phyloP scores from a whole-genome alignment of 1,140 invertebrate genomes.

The Drosophila kanapiae region DNA sequence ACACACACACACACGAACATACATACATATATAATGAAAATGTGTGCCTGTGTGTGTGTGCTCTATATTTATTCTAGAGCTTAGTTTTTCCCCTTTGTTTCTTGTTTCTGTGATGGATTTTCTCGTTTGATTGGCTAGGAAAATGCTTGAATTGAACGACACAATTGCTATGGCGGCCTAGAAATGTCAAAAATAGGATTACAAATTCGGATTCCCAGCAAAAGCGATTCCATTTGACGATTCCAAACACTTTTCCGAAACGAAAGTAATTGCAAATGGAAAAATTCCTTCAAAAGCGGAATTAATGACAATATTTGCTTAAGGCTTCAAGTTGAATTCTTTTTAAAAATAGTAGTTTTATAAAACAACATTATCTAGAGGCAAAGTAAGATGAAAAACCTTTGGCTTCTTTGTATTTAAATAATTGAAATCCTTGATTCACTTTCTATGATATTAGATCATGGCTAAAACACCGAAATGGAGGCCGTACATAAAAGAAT shows the following conservation, averaged over 20 bases:
- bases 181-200: conserved; percentile 8
- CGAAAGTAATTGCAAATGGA: background rate
- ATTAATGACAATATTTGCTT: too few species aligned
- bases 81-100: conserved; percentile 3
- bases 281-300: background rate
- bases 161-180: conserved; percentile 3
- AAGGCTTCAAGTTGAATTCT: too few species aligned
- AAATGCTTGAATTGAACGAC: background rate
- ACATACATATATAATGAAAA: conserved; percentile 50
- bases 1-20: conserved; percentile 5
- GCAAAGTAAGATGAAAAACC: background rate
- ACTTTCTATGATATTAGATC: background rate
- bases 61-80: conserved; percentile 36
- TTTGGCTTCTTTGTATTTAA: background rate
- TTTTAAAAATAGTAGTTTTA: background rate
- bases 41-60: conserved; percentile 14
- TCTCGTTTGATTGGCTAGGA: conserved; percentile 2
- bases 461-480: background rate
- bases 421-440: background rate
- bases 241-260: background rate
- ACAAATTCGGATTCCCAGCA: background rate
- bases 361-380: too few species aligned
- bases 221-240: background rate
- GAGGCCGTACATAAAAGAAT: conserved; percentile 1
- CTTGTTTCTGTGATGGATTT: conserved; percentile 11